Evolutionary conservation across 2,113 vertebrate genomes (phyloP), one percentile per base, ranked within the genome.

Genomic region (Sapajus apella): DNA sequence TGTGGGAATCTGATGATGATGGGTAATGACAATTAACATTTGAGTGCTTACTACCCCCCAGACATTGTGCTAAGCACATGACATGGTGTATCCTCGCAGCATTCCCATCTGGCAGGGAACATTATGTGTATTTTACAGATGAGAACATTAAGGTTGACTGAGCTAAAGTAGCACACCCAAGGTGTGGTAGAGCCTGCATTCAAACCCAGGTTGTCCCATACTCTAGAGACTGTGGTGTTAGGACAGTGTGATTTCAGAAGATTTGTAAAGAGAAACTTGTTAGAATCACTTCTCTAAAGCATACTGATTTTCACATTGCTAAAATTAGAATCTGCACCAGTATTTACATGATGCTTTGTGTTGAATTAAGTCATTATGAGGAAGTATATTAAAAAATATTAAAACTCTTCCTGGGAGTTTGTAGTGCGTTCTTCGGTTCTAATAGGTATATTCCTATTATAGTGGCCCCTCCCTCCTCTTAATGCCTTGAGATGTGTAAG

Each of bases 311-410:
- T 85, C 83, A 58, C 47, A 40, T 84, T 92, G 76, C 25, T 91
- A 17, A 77, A 47, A 77, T 77, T 94, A 96, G 55, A 92, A 84
- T 68, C 27, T 76, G 16, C 75, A 52, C 18, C 4, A 55, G 37
- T 35, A 66, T 94, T 95, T 96, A 77, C 90, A 90, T 16, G 58
- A 47, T n/a, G 40, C 66, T 96, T 72, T 32, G 61, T 64, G 89
- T 40, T 50, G 90, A 79, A 55, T 76, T 58, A 75, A 86, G 58
- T 73, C 56, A 35, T 80, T 70, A 35, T 37, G 76, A n/a, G 76
- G 76, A 52, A 50, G 27, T 81, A 68, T 20, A 32, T 75, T 79
- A 68, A 85, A 76, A 85, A 32, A 92, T 93, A 43, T 77, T 82
- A 88, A 47, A 18, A 45, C 82, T 89, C 79, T 50, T 8, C 79